Base-by-base conservation (phyloP, 2,888 invertebrate species). In the Pammene aurita region DNA sequence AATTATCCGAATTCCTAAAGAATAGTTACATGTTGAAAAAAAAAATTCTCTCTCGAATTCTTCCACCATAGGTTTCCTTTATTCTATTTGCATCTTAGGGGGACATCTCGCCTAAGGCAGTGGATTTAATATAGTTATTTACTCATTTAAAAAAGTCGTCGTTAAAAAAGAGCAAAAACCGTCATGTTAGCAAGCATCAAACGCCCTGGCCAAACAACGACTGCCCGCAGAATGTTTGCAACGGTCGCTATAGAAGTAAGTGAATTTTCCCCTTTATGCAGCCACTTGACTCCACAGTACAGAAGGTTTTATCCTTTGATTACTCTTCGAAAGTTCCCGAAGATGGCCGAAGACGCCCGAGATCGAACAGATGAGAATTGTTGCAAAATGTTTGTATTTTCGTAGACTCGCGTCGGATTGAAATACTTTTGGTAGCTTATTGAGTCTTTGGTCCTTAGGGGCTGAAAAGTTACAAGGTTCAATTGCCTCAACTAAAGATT, bases 241-340 rank as follows among this genome's bases (percentile, higher is more conserved):
- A 69, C 69, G 69, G 69, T 69, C 64, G 64, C 69, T 65, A 54
- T 69, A 62, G 68, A 14, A 67, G 71, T 71, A 71, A 71, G 67
- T 71, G 71, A 71, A 71, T 71, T 67, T 67, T 38, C 71, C 64
- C 67, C 60, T 65, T 71, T 66, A 71, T 71, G 67, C 71, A 71
- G 63, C 67, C 71, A 67, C 71, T 71, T 67, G 71, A 71, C 68
- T 71, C 67, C 58, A 55, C 58, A 60, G 65, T 69, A 69, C 69
- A 69, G 69, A 69, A 69, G 69, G 69, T 69, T 69, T 69, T 69
- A 69, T 69, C 64, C 69, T 69, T 69, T 69, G 69, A 69, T 69
- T 69, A 69, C 68, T 65, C 71, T 68, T 67, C 64, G 64, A 55
- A 68, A 71, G 61, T 68, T 68, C 38, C 71, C 67, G 65, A 65